A percentile compares a stretch with the other conserved stretches of the same genome.
Evolutionary conservation across 2,113 vertebrate species (phyloP).

Genomic region (Gymnogyps californianus): DNA sequence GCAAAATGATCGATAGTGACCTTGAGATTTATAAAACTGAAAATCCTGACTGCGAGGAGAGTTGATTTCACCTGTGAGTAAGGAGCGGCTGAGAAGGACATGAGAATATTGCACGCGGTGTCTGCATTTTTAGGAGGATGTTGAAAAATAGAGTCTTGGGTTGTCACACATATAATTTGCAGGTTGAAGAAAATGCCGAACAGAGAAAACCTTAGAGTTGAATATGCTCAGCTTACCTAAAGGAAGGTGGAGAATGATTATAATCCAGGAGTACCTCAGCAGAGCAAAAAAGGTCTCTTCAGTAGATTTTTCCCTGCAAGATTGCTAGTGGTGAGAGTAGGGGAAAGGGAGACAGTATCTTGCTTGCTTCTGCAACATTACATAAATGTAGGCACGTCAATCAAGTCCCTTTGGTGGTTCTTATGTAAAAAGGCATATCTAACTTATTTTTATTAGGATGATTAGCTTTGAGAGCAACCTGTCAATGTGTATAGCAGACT

Average conservation of each 20-base stretch:
- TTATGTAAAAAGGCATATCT: not conserved
- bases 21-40: not conserved
- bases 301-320: not conserved
- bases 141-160: not conserved
- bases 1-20: not conserved
- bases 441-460: not conserved
- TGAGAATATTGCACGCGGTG: not conserved
- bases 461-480: not conserved
- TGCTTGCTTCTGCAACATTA: not conserved
- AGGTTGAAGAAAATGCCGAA: not conserved
- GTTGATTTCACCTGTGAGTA: not conserved
- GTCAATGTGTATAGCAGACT: not conserved
- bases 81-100: not conserved
- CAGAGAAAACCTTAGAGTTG: not conserved
- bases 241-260: not conserved
- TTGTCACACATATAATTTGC: not conserved
- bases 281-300: not conserved
- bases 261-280: not conserved
- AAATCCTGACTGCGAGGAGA: not conserved
- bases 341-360: not conserved
- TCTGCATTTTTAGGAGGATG: not conserved
- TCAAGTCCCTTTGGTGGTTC: not conserved
- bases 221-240: not conserved
- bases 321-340: not conserved
- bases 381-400: not conserved